Evolutionary conservation across 1,140 invertebrate species (phyloP), one percentile per base, ranked within the genome.

Genomic region (Contarinia nasturtii): DNA sequence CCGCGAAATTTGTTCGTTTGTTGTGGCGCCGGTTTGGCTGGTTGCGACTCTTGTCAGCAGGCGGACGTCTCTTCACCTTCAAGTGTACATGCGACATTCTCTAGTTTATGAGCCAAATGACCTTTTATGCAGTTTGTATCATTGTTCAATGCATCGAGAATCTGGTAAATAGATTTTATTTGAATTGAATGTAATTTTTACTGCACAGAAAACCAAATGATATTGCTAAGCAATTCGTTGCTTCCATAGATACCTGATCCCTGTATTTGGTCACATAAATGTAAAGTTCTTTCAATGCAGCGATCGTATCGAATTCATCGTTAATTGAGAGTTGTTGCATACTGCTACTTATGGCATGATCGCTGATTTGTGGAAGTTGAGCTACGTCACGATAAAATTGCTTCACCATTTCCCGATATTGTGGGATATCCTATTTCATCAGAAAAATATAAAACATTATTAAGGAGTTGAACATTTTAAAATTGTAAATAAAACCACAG

Each of bases 231-330:
- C n/a, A n/a, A n/a, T n/a, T n/a, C n/a, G n/a, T n/a, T n/a, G n/a
- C n/a, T n/a, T n/a, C n/a, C n/a, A n/a, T n/a, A n/a, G 70, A 75
- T 68, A 92, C 86, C 74, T 84, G 81, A 67, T 87, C 85, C 68
- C 82, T 82, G 68, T 93, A 93, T 71, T 90, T 91, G 56, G 81
- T 85, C 57, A 91, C 85, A 67, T 93, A 93, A 61, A 91, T 89
- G 62, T 91, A 92, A 47, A 93, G 74, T 67, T 93, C 88, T 68
- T 92, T 91, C 50, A 93, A 73, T 53, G 89, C 89, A 51, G 86
- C 84, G 50, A 90, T 73, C 50, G 82, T 85, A 63, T 92, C 86
- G 57, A 93, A 44, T 63, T 91, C 85, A 52, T 87, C 83, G 42
- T 75, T 72, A 18, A 83, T 75, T 44, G 87, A 92, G 41, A 94